These are phyloP conservation scores for Perca flavescens DNA, from an alignment of 2,113 vertebrate genomes.

Conservation along the genomic window DNA sequence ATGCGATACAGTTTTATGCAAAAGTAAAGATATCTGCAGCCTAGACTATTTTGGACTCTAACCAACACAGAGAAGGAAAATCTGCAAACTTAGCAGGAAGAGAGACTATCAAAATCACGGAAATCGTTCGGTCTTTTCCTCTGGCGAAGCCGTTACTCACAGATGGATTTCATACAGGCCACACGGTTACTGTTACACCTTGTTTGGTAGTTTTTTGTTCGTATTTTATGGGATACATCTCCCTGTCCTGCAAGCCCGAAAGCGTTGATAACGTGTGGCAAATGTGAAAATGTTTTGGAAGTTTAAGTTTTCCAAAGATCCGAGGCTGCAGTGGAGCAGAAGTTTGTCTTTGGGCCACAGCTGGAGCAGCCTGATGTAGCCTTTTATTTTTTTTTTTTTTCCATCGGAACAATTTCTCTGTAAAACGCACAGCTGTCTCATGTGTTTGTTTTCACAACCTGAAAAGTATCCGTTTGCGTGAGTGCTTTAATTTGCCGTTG, in stretches of 20 bases:
- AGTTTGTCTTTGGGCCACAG: conserved; percentile 24
- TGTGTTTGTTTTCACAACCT: conserved; percentile 37
- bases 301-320: conserved; percentile 54
- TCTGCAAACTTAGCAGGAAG: conserved; percentile 82
- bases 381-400: conserved; percentile 7
- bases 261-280: neutral
- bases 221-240: neutral
- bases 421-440: conserved; percentile 14
- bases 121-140: conserved; percentile 64
- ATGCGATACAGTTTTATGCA: neutral
- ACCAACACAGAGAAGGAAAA: conserved; percentile 59
- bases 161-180: conserved; percentile 78
- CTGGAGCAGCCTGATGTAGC: conserved; percentile 56
- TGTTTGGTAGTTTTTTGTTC: conserved; percentile 3
- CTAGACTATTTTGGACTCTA: conserved; percentile 1
- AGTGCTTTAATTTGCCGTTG: conserved; percentile 30
- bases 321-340: conserved; percentile 34
- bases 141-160: conserved; percentile 39
- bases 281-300: conserved; percentile 57
- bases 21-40: neutral
- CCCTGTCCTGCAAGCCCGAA: neutral
- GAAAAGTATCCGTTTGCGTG: conserved; percentile 12
- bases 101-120: conserved; percentile 73
- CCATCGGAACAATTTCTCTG: conserved; percentile 42
- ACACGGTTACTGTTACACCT: conserved; percentile 53